Percentiles rank a stretch among this genome's conserved stretches.
phyloP scores from a whole-genome alignment of 1,140 invertebrate species.

The Papilio xuthus region DNA sequence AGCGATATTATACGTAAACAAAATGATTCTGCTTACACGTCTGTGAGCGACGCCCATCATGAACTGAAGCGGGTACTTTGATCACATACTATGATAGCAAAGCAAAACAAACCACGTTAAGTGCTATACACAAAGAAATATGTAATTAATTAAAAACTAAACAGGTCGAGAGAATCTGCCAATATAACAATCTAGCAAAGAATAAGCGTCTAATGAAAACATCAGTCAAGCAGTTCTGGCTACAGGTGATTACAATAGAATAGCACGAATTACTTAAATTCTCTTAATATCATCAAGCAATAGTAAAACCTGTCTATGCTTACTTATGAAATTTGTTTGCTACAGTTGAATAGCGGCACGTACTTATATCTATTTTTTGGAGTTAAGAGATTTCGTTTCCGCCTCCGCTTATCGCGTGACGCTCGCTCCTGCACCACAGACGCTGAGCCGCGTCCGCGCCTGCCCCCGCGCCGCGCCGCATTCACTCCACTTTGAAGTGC shows the following conservation, averaged over 20 bases:
- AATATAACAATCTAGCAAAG: not conserved
- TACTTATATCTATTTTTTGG: not conserved
- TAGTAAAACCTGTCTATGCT: too few species aligned
- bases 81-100: conserved; percentile 9
- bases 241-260: too few species aligned
- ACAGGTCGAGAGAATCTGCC: not conserved
- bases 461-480: conserved; percentile 38
- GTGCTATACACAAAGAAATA: not conserved
- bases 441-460: conserved; percentile 8
- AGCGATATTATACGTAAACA: conserved; percentile 76
- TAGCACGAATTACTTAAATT: too few species aligned
- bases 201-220: not conserved
- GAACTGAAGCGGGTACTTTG: conserved; percentile 38
- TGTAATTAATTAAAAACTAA: not conserved
- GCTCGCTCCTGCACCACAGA: conserved; percentile 37
- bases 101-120: not conserved
- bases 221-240: too few species aligned
- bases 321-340: too few species aligned
- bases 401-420: not conserved
- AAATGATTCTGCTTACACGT: conserved; percentile 60
- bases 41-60: conserved; percentile 45
- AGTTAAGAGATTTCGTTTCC: not conserved
- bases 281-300: too few species aligned
- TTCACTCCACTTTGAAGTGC: conserved; percentile 73
- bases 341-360: not conserved